A percentile compares a stretch with the other conserved stretches of the same genome.
phyloP scores from a whole-genome alignment of 2,797 vertebrate species.

The Aeoliscus strigatus region DNA sequence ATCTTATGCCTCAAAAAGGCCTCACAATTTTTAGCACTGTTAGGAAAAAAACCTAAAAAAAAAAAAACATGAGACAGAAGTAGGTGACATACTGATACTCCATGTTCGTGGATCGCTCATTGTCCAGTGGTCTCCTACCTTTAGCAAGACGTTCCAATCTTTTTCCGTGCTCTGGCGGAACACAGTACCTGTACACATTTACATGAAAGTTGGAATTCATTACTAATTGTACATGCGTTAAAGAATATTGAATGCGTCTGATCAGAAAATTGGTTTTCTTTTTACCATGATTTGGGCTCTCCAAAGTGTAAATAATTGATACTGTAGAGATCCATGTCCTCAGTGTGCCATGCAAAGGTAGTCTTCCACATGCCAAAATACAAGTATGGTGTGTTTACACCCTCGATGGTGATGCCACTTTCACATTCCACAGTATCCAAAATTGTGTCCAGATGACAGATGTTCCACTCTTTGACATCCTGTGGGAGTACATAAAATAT shows the following conservation, averaged over 20 bases:
- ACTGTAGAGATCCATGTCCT: slow-evolving; percentile 99
- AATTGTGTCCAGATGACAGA: slow-evolving; percentile 86
- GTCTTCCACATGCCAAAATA: slow-evolving; percentile 99
- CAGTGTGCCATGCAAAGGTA: slow-evolving; percentile 97
- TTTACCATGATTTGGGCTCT: slow-evolving; percentile 95
- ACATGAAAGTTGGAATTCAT: slow-evolving; percentile 9
- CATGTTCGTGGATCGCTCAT: too few species aligned
- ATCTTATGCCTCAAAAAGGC: slow-evolving; percentile 97
- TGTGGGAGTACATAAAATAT: slow-evolving; percentile 38
- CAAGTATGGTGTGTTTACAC: slow-evolving; percentile 94
- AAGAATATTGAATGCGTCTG: too few species aligned
- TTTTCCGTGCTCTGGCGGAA: slow-evolving; percentile 94
- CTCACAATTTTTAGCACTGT: slow-evolving; percentile 94
- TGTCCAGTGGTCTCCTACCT: slow-evolving; percentile 71
- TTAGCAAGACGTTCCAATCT: slow-evolving; percentile 91
- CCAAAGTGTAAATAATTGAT: slow-evolving; percentile 99
- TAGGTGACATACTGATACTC: too few species aligned
- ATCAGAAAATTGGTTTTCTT: not conserved
- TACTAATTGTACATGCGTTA: too few species aligned
- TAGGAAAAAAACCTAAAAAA: slow-evolving; percentile 88
- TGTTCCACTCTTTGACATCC: slow-evolving; percentile 90
- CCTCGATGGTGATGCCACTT: slow-evolving; percentile 95
- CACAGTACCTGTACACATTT: slow-evolving; percentile 80
- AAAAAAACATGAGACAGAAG: too few species aligned
- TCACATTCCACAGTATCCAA: slow-evolving; percentile 92